Percentiles rank a stretch among this genome's conserved stretches.
These are phyloP conservation scores for Deladenus siricidicola DNA, from an alignment of 2,888 invertebrate species.

Conservation along the genomic window DNA sequence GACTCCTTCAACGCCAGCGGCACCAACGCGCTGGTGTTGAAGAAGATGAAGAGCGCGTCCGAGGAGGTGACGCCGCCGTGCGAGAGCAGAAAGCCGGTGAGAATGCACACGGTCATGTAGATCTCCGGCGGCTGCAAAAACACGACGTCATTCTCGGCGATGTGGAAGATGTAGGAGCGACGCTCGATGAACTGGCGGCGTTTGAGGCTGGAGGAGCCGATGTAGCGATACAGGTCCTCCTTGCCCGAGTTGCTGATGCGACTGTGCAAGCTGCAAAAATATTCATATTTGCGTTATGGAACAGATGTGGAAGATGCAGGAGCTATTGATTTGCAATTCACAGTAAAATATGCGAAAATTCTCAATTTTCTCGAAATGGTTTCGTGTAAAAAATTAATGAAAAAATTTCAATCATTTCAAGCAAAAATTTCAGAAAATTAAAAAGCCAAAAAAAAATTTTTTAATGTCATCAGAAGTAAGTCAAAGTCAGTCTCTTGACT, in stretches of 20 bases:
- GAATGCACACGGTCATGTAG: slow-evolving; percentile 42
- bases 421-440: background rate
- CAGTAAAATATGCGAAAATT: background rate
- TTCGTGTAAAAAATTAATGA: background rate
- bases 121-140: slow-evolving; percentile 46
- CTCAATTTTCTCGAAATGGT: no score
- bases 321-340: background rate
- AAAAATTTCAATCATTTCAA: background rate
- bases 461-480: background rate
- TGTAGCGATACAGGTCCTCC: slow-evolving; percentile 51
- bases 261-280: slow-evolving; percentile 46
- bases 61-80: slow-evolving; percentile 51
- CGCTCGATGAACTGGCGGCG: slow-evolving; percentile 52
- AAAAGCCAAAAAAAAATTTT: background rate
- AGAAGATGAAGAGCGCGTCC: slow-evolving; percentile 49
- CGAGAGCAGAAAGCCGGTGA: slow-evolving; percentile 43
- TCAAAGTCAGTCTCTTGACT: no score
- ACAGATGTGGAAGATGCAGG: no score
- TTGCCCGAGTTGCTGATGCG: slow-evolving; percentile 51
- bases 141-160: slow-evolving; percentile 39
- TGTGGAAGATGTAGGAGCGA: slow-evolving; percentile 50
- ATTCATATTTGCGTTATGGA: background rate
- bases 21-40: slow-evolving; percentile 35
- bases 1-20: slow-evolving; percentile 41
- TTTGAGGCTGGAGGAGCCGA: slow-evolving; percentile 46